A percentile compares a stretch with the other conserved stretches of the same genome.
Conservation (phyloP, 64 coral and sea anemone species). For the Exaiptasia diaphana region DNA sequence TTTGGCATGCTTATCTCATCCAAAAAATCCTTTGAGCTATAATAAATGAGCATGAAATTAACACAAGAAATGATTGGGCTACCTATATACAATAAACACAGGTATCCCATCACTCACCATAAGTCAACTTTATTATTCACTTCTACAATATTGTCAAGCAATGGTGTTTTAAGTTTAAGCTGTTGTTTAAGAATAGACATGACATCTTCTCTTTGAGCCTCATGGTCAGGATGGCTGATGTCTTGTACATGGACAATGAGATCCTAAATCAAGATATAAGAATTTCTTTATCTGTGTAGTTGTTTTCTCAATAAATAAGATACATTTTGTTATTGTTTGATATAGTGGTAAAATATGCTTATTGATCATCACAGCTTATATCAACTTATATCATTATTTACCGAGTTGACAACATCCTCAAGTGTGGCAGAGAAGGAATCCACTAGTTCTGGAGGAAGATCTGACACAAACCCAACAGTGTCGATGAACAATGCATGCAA, state of each 20-base stretch:
- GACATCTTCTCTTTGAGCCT: constrained; percentile 82
- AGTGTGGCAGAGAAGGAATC: constrained; percentile 96
- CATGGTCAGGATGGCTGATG: constrained; percentile 76
- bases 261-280: constrained; percentile 66
- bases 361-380: too few species aligned
- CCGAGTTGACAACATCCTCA: constrained; percentile 87
- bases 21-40: constrained; percentile 6
- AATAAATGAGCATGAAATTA: not conserved
- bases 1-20: too few species aligned
- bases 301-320: too few species aligned
- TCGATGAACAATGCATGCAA: constrained; percentile 81
- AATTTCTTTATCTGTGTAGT: too few species aligned
- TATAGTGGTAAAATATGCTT: too few species aligned
- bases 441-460: constrained; percentile 84
- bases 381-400: too few species aligned
- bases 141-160: constrained; percentile 86
- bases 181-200: constrained; percentile 78
- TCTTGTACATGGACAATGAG: constrained; percentile 89
- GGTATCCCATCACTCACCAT: constrained; percentile 45
- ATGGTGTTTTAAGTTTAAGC: constrained; percentile 47
- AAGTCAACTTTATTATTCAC: constrained; percentile 84
- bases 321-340: too few species aligned
- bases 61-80: not conserved
- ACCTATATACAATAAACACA: not conserved
- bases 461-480: constrained; percentile 96